Percentiles rank a stretch among this genome's conserved stretches.
Evolutionary conservation across 2,888 invertebrate species (phyloP).

Genomic region (Macropis europaea): DNA sequence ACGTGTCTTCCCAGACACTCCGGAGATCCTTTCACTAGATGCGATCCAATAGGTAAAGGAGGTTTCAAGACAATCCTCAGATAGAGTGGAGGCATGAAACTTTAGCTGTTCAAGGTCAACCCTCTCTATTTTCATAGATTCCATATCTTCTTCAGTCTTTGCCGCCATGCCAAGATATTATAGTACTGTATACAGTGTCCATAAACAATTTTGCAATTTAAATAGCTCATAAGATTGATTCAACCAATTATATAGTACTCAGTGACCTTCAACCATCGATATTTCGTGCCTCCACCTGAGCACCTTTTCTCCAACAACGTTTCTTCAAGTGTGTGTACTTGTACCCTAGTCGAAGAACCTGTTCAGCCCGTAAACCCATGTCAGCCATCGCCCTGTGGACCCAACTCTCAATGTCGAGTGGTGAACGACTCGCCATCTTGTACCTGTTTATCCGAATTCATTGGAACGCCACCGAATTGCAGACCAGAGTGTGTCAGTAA

Average conservation of each 20-base stretch:
- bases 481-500: constrained; percentile 81
- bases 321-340: background rate
- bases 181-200: too few species aligned
- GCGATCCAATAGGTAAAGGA: constrained; percentile 78
- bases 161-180: too few species aligned
- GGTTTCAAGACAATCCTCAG: too few species aligned
- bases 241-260: too few species aligned
- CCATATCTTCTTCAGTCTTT: too few species aligned
- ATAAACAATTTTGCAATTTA: too few species aligned
- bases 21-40: constrained; percentile 90
- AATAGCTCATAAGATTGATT: too few species aligned
- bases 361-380: constrained; percentile 77
- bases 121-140: too few species aligned
- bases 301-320: constrained; percentile 44
- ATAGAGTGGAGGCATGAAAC: too few species aligned
- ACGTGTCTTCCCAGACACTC: constrained; percentile 86
- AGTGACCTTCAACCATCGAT: too few species aligned
- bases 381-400: constrained; percentile 86
- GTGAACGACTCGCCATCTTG: constrained; percentile 82
- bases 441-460: constrained; percentile 86
- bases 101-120: too few species aligned
- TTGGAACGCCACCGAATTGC: constrained; percentile 88
- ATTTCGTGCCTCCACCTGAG: too few species aligned
- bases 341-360: constrained; percentile 27
- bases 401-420: constrained; percentile 86